Evolutionary conservation across 2,888 invertebrate species (phyloP).

Genomic region (Empis livida): DNA sequence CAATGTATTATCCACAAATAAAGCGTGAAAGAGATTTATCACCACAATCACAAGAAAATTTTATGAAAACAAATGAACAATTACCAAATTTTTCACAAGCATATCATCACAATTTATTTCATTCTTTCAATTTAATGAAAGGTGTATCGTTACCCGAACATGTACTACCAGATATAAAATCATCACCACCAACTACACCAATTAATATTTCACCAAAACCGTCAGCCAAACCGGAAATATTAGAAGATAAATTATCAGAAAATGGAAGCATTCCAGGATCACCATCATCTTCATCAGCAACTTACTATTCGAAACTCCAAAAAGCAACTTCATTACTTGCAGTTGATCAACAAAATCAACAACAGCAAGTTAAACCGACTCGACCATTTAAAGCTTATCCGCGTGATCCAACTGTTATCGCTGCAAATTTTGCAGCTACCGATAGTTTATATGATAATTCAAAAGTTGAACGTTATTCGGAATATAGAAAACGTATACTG

Average conservation of each 20-base stretch:
- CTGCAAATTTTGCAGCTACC: conserved; percentile 43
- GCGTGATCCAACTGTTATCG: conserved; percentile 49
- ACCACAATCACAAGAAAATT: conserved; percentile 1
- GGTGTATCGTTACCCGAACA: conserved; percentile 8
- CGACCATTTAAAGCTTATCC: conserved; percentile 62
- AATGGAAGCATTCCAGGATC: conserved; percentile 11
- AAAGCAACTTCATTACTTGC: neutral
- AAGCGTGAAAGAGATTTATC: conserved; percentile 9
- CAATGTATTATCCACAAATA: conserved; percentile 10
- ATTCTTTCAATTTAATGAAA: conserved; percentile 1
- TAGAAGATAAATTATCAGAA: conserved; percentile 3
- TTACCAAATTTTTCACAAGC: conserved; percentile 11
- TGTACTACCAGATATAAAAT: neutral
- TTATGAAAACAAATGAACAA: conserved; percentile 4
- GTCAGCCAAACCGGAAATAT: neutral
- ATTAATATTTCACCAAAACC: neutral
- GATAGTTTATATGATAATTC: conserved; percentile 40
- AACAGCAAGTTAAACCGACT: conserved; percentile 33
- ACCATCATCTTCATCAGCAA: conserved; percentile 8
- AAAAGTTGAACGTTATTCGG: conserved; percentile 53
- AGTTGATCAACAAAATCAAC: neutral
- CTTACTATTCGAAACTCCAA: conserved; percentile 17
- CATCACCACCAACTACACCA: neutral
- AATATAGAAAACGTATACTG: conserved; percentile 51
- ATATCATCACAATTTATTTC: conserved; percentile 10